phyloP scores from a whole-genome alignment of 2,888 invertebrate genomes.

The Aporophyla nigra region DNA sequence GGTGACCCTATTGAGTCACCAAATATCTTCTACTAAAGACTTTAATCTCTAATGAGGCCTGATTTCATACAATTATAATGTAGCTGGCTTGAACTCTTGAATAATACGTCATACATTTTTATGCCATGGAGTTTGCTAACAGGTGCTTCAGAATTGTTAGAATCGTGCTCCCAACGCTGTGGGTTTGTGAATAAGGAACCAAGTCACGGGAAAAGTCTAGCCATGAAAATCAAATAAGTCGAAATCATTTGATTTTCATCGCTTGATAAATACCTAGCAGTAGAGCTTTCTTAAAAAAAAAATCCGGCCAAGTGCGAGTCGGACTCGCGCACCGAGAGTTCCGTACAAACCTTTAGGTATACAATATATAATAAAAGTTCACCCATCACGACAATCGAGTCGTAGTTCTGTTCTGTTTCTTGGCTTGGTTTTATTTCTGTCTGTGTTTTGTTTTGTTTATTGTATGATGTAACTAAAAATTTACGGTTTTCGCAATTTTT shows the following conservation, averaged over 20 bases:
- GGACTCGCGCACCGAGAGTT: too few species aligned
- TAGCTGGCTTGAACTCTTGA: constrained; percentile 16
- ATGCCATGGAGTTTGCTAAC: constrained; percentile 18
- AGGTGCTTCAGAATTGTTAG: constrained; percentile 22
- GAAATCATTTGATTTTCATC: constrained; percentile 20
- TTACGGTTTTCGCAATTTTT: too few species aligned
- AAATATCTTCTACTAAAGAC: neutral
- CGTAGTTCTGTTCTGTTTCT: too few species aligned
- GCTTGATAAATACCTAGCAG: neutral
- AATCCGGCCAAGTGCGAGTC: too few species aligned
- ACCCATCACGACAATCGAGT: too few species aligned
- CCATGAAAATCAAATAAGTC: too few species aligned
- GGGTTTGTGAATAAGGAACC: constrained; percentile 26
- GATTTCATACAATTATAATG: constrained; percentile 25
- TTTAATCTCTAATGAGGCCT: constrained; percentile 2
- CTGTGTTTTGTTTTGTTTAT: too few species aligned
- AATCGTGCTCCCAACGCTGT: constrained; percentile 24
- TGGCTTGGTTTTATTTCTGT: too few species aligned
- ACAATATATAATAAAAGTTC: too few species aligned
- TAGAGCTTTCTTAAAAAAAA: neutral
- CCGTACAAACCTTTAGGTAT: too few species aligned
- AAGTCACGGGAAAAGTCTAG: constrained; percentile 3
- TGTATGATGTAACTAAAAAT: too few species aligned
- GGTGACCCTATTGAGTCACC: neutral
- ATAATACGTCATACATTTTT: constrained; percentile 42